Evolutionary conservation across 2,113 vertebrate genomes (phyloP).

Genomic region (Dipodomys spectabilis): DNA sequence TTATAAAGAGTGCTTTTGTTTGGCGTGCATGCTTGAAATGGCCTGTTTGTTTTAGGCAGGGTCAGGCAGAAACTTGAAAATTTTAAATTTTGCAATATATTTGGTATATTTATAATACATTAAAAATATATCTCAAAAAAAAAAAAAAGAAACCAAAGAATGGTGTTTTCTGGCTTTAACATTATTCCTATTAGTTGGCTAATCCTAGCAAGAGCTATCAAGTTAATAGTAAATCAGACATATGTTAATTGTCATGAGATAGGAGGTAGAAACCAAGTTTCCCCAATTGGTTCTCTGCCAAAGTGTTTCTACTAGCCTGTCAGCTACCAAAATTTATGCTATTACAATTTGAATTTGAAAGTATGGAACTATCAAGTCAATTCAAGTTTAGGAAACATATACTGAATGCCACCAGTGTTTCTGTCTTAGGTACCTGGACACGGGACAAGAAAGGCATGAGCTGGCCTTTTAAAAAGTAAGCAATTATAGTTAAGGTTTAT

Average conservation of each 20-base stretch:
- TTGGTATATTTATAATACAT: slow-evolving; percentile 11
- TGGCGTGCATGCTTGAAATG: not conserved
- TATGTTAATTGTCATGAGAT: slow-evolving; percentile 60
- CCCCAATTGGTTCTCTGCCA: slow-evolving; percentile 4
- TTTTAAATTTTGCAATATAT: slow-evolving; percentile 24
- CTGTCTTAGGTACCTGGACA: not conserved
- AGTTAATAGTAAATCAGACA: slow-evolving; percentile 55
- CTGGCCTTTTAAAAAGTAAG: not conserved
- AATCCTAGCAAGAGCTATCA: slow-evolving; percentile 28
- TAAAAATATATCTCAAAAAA: slow-evolving; percentile 22
- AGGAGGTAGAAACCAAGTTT: slow-evolving; percentile 37
- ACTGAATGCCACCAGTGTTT: not conserved
- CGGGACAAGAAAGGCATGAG: not conserved
- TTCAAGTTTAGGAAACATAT: slow-evolving; percentile 1
- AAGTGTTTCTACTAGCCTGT: not conserved
- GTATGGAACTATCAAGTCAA: slow-evolving; percentile 33
- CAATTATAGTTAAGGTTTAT: not conserved
- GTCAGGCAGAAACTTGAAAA: slow-evolving; percentile 24
- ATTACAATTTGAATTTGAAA: not conserved
- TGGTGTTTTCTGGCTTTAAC: slow-evolving; percentile 58
- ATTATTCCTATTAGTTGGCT: slow-evolving; percentile 59
- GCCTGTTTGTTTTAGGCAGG: slow-evolving; percentile 25
- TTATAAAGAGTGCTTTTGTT: slow-evolving; percentile 57
- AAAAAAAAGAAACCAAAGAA: slow-evolving; percentile 42
- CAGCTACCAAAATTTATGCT: slow-evolving; percentile 28